Conservation (phyloP, 2,888 invertebrate species). For the Thelaira solivaga region DNA sequence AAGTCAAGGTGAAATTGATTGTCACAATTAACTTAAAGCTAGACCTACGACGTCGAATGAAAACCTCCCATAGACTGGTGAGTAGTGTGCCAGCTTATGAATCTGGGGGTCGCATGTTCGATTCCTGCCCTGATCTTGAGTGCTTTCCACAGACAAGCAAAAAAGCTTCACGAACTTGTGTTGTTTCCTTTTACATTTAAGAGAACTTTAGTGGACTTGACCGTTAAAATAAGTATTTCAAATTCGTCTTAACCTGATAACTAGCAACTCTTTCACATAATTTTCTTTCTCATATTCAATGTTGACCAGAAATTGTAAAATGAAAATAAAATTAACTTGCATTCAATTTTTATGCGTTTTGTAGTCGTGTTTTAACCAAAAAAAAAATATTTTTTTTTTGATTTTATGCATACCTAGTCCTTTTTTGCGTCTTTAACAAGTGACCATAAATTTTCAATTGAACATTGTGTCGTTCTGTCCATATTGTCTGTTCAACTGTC, state of each 20-base stretch:
- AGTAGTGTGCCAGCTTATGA: too few relatives aligned
- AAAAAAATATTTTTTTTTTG: neutral
- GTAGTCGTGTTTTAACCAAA: constrained; percentile 20
- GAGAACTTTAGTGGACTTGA: too few relatives aligned
- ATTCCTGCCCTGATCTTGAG: too few relatives aligned
- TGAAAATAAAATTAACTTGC: neutral
- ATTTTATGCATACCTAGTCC: constrained; percentile 11
- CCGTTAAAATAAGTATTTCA: neutral
- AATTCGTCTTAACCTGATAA: neutral
- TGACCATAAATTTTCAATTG: constrained; percentile 61
- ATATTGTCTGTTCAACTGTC: constrained; percentile 58
- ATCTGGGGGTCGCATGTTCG: too few relatives aligned
- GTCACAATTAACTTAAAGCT: too few relatives aligned
- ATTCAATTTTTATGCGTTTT: constrained; percentile 38
- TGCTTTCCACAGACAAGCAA: too few relatives aligned
- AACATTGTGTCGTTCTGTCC: constrained; percentile 54
- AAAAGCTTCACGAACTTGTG: too few relatives aligned
- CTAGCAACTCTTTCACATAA: neutral
- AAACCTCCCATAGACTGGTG: too few relatives aligned
- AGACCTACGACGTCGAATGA: too few relatives aligned
- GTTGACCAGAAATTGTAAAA: constrained; percentile 9
- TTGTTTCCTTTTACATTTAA: too few relatives aligned
- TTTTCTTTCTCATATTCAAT: neutral
- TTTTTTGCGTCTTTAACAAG: constrained; percentile 46
- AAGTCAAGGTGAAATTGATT: too few relatives aligned